These are phyloP conservation scores for Paralichthys olivaceus DNA, from an alignment of 2,113 vertebrate genomes.

Conservation along the genomic window DNA sequence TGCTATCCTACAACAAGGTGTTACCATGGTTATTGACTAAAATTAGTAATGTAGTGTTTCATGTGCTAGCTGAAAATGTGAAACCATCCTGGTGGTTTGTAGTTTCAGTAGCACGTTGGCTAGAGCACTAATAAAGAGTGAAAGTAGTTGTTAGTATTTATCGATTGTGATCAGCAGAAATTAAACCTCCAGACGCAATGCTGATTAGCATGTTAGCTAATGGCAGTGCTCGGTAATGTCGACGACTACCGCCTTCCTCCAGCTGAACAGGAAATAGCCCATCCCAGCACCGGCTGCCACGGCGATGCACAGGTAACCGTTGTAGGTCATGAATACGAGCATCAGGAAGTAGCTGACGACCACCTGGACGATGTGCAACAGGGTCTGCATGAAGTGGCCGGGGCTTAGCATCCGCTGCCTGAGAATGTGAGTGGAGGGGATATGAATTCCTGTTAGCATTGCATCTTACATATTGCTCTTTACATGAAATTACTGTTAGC, in stretches of 20 bases:
- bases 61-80: neutral
- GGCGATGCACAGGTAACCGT: constrained; percentile 95
- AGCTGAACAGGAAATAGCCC: constrained; percentile 98
- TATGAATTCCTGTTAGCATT: constrained; percentile 7
- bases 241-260: constrained; percentile 97
- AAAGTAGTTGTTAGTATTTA: neutral
- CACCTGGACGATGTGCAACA: constrained; percentile 93
- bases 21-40: constrained; percentile 24
- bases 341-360: constrained; percentile 98
- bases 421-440: neutral
- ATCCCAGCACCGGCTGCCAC: constrained; percentile 90
- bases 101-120: neutral
- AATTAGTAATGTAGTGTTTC: constrained; percentile 26
- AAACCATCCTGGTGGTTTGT: neutral
- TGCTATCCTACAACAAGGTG: constrained; percentile 2
- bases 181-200: neutral
- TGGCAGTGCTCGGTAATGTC: constrained; percentile 99
- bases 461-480: neutral
- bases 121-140: constrained; percentile 4
- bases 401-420: constrained; percentile 96
- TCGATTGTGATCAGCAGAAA: constrained; percentile 32
- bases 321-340: constrained; percentile 99
- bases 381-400: constrained; percentile 91
- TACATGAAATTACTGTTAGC: neutral
- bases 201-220: constrained; percentile 62